Evolutionary conservation across 2,888 invertebrate species (phyloP).

Genomic region (Pardosa pseudoannulata): DNA sequence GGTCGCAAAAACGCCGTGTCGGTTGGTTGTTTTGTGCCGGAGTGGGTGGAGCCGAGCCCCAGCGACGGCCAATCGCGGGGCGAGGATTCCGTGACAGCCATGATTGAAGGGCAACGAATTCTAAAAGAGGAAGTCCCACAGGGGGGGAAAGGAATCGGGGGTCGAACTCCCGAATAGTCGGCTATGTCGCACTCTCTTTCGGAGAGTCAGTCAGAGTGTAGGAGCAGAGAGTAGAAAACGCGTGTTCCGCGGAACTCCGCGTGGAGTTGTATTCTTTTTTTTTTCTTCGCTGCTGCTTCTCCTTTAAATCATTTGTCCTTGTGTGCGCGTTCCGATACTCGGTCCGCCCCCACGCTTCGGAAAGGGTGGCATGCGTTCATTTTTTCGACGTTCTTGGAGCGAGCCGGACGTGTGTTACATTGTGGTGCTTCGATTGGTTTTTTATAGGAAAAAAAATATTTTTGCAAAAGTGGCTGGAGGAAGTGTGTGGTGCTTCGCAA

Average conservation of each 20-base stretch:
- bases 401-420: constrained; percentile 7
- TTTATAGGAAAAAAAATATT: too few relatives aligned
- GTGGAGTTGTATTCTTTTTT: constrained; percentile 23
- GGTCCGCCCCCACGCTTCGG: constrained; percentile 25
- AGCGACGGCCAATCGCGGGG: constrained; percentile 46
- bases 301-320: constrained; percentile 43
- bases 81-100: constrained; percentile 53
- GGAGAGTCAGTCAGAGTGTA: constrained; percentile 37
- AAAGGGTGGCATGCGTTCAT: constrained; percentile 41
- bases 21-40: constrained; percentile 66
- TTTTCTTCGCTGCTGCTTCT: too few relatives aligned
- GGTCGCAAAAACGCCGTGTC: constrained; percentile 59
- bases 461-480: neutral
- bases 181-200: constrained; percentile 59
- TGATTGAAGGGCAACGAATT: constrained; percentile 72
- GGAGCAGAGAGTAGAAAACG: constrained; percentile 43
- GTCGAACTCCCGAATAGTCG: constrained; percentile 36
- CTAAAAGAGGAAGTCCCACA: constrained; percentile 63
- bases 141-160: constrained; percentile 28
- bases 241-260: constrained; percentile 26
- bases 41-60: constrained; percentile 37
- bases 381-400: constrained; percentile 21
- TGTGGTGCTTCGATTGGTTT: neutral
- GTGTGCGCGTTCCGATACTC: constrained; percentile 60
- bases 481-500: neutral